phyloP scores from a whole-genome alignment of 2,888 invertebrate genomes.

The Lepidochrysops patricia region DNA sequence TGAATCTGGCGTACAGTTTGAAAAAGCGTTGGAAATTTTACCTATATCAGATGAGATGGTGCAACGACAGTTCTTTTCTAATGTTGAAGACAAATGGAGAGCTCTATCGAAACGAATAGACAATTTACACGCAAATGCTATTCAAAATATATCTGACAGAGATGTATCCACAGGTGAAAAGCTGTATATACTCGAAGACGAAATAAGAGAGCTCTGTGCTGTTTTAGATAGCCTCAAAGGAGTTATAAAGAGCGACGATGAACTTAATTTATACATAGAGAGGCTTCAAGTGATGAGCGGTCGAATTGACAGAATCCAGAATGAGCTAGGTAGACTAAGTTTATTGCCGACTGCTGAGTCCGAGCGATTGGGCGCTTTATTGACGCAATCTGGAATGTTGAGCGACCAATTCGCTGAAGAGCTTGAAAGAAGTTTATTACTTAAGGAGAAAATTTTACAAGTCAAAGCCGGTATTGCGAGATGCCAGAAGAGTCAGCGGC shows the following conservation, averaged over 20 bases:
- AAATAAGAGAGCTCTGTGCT: conserved; percentile 81
- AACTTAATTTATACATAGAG: conserved; percentile 86
- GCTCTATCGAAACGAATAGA: conserved; percentile 77
- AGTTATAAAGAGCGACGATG: conserved; percentile 88
- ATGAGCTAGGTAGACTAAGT: conserved; percentile 84
- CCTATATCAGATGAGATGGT: conserved; percentile 89
- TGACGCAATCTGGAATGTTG: conserved; percentile 80
- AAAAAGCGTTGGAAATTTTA: conserved; percentile 84
- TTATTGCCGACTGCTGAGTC: conserved; percentile 83
- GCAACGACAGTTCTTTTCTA: conserved; percentile 84
- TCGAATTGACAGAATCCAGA: conserved; percentile 84
- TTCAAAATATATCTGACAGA: conserved; percentile 81
- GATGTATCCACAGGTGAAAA: conserved; percentile 85
- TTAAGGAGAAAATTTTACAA: conserved; percentile 83
- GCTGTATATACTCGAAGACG: conserved; percentile 82
- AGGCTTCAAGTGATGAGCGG: conserved; percentile 84
- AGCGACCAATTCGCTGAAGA: conserved; percentile 85
- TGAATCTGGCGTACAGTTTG: conserved; percentile 82
- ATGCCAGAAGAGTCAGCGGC: conserved; percentile 79
- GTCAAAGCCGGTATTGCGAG: conserved; percentile 82
- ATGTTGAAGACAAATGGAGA: conserved; percentile 85
- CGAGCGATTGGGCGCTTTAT: conserved; percentile 82
- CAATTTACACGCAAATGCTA: conserved; percentile 78
- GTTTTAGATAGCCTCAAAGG: conserved; percentile 83
- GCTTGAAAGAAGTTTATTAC: conserved; percentile 80